Evolutionary conservation across 2,797 vertebrate genomes (phyloP), one percentile per base, ranked within the genome.

Genomic region (Premnoplex brunnescens): DNA sequence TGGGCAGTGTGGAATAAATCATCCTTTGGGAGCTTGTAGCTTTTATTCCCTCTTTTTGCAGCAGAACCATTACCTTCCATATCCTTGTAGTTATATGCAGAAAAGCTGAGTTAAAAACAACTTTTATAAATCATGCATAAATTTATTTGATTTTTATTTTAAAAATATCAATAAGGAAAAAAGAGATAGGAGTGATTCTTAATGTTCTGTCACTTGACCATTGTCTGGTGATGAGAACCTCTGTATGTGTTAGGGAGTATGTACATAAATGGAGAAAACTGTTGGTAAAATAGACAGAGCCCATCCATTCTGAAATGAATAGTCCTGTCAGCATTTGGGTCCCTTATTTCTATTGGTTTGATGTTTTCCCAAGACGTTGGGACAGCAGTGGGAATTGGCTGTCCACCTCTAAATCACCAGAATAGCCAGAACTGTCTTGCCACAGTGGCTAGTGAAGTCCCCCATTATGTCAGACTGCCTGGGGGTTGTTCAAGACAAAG

Each of bases 381-480:
- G 59, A 73, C 67, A 52, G 60, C 60, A 51, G 1, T 26, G 41
- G 69, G 54, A 82, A 32, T 60, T 68, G 73, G 30, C 69, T 72
- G 4, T 51, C 14, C 83, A 54, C 41, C 9, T 75, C 41, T 49
- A 68, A n/a, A 2, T 64, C 6, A 0, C 48, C 51, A 32, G 26
- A 52, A 37, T 6, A 15, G 8, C 52, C 54, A 52, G 69, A 52
- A 37, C 2, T 24, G 34, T 60, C 58, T 54, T 67, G 6, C 73
- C 34, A 2, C 22, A 24, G 62, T 12, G 32, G 54, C 83, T 41
- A 41, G 39, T 44, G 67, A 69, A 79, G 48, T 39, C 4, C 34
- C 34, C 20, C 3, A 0, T 1, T 5, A 37, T 0, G 0, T 34
- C 2, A 48, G 34, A 30, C 58, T 74, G 41, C 83, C 55, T 56